Evolutionary conservation across 2,797 vertebrate genomes (phyloP), one percentile per base, ranked within the genome.

Genomic region (Salmo trutta): DNA sequence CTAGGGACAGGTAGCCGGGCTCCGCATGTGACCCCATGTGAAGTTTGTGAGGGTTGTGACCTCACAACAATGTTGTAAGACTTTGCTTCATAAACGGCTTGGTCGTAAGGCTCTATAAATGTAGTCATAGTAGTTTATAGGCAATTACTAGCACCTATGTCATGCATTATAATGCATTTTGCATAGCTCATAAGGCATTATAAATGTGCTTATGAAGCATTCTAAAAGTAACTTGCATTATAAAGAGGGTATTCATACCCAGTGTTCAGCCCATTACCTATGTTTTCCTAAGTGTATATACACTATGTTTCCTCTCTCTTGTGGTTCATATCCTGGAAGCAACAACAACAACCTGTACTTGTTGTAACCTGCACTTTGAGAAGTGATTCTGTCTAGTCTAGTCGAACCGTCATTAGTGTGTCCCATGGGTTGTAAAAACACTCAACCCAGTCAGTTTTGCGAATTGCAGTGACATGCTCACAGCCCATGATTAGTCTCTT

Each of bases 1-100:
- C 71, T n/a, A 19, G 41, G 51, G 72, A 17, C 51, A 79, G 75
- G 56, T 83, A 81, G 81, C n/a, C n/a, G 4, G 64, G 17, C 16
- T 12, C 21, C 21, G 14, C 76, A 16, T 31, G 73, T 62, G 59
- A 77, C 51, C 27, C 8, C 33, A 41, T n/a, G 54, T n/a, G 10
- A 47, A 66, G 21, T 17, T 47, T 73, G 71, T 29, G 27, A 33
- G 21, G 15, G 47, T 73, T 17, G 52, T 54, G 71, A 54, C 21
- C 16, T 31, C 29, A 8, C 68, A 47, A 47, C 41, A 47, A 47
- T 3, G 41, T 47, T 47, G 10, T 47, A 47, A 47, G 41, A 41
- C 41, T 41, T 41, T 47, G 41, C 41, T 10, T 47, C 41, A 47
- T 47, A 47, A 47, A 47, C 3, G 10, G 10, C 41, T 12, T 47